Evolutionary conservation across 1,140 invertebrate genomes (phyloP), one percentile per base, ranked within the genome.

Genomic region (Listronotus bonariensis): DNA sequence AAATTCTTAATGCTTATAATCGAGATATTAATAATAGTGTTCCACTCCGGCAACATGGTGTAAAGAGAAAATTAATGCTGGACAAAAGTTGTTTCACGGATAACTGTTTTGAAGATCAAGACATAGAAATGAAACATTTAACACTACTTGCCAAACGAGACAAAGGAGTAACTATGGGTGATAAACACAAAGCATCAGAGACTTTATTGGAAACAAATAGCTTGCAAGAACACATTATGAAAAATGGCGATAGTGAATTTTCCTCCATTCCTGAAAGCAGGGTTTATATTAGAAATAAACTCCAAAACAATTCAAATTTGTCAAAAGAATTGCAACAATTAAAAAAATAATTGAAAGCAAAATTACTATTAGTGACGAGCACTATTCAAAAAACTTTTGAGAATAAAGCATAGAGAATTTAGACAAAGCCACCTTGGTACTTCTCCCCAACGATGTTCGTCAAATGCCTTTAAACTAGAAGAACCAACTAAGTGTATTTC

Each of bases 1-100:
- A 54, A n/a, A 56, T 81, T 41, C 68, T 83, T 14, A 61, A 43
- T 34, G 69, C 78, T 36, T 68, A 49, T 20, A 73, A 78, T 45
- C 76, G 81, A 52, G 78, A 83, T 59, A 84, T 84, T 18, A 71
- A 65, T 40, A 12, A 36, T 52, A 59, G 53, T 17, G 53, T 36
- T 5, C 48, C 53, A 10, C 32, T 38, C 14, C 26, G 32, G 26
- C 14, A 6, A 31, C 17, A 32, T 31, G 17, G 11, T 14, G 36
- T 57, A 6, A 32, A 20, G 3, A 75, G 78, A 66, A 82, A 80
- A 68, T 66, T 82, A 12, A 84, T 81, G 78, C 72, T 89, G 1
- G 84, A 89, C 70, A 88, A 88, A 79, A 84, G 88, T 68, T 86
- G 83, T 15, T 84, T 83, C 79, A 88, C 87, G n/a, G 80, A 79